phyloP scores from a whole-genome alignment of 30 jellyfish, hydroid and myxozoan species.

The Catostylus mosaicus region DNA sequence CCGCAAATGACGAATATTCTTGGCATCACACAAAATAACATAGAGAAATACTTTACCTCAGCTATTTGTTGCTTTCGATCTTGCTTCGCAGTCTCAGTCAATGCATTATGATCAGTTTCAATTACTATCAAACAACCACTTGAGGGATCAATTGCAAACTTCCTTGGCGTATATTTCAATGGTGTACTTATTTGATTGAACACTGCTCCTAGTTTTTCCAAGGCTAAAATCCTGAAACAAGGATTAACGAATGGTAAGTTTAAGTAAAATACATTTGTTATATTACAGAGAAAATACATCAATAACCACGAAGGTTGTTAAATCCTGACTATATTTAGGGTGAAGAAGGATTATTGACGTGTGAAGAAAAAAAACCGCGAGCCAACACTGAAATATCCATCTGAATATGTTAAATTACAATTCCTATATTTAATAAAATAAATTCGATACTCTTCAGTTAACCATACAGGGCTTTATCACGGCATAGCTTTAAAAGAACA shows the following conservation, averaged over 20 bases:
- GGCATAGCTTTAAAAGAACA: no score
- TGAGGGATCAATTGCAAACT: slow-evolving; percentile 80
- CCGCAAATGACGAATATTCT: neutral
- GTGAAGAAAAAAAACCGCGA: no score
- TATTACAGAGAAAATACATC: no score
- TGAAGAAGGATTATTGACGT: no score
- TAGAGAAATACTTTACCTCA: slow-evolving; percentile 56
- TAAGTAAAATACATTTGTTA: no score
- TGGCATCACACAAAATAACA: neutral
- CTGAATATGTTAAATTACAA: no score
- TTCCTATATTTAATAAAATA: no score
- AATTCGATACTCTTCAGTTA: no score
- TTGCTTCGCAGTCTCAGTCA: slow-evolving; percentile 77
- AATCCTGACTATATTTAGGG: no score
- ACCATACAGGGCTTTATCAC: no score
- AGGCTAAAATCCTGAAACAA: slow-evolving; percentile 78
- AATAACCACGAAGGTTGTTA: no score
- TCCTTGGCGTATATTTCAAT: slow-evolving; percentile 92
- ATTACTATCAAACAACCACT: slow-evolving; percentile 67
- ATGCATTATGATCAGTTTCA: slow-evolving; percentile 96
- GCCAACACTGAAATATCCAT: no score
- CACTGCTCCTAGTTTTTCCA: slow-evolving; percentile 98
- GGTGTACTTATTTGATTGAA: slow-evolving; percentile 94
- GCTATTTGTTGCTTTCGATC: slow-evolving; percentile 92
- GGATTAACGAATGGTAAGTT: neutral